A percentile compares a stretch with the other conserved stretches of the same genome.
Conservation (phyloP, 2,888 invertebrate genomes). For the Dyspetes luteomarginatus region DNA sequence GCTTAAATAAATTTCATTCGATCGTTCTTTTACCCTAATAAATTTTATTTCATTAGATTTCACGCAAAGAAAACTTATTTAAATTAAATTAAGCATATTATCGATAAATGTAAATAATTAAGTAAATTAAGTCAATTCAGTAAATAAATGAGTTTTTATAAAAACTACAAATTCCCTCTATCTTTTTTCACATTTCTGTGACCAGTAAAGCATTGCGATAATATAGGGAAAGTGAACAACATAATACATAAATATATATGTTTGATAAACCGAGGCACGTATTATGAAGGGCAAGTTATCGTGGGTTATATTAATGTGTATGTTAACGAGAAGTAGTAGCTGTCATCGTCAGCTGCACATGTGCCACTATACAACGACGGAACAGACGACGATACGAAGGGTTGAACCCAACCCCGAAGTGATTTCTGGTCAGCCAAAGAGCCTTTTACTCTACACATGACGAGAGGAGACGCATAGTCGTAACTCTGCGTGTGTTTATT, state of each 20-base stretch:
- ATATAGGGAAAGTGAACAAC: no score
- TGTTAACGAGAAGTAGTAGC: neutral
- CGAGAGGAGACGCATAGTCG: slow-evolving; percentile 12
- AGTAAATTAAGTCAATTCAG: no score
- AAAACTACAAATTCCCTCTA: no score
- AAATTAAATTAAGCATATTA: no score
- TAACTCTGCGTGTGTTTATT: slow-evolving; percentile 5
- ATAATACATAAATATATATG: no score
- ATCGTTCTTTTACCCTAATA: neutral
- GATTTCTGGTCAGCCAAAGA: slow-evolving; percentile 22
- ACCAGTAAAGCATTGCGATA: no score
- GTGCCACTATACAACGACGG: no score
- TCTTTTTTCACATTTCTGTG: no score
- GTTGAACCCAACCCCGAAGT: slow-evolving; percentile 35
- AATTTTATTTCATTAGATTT: neutral
- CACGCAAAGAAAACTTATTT: no score
- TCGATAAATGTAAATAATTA: no score
- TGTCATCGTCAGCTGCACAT: slow-evolving; percentile 20
- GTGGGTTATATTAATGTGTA: neutral
- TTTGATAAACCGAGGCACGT: no score
- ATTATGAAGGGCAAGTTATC: neutral
- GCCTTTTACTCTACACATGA: slow-evolving; percentile 26
- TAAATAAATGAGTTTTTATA: no score
- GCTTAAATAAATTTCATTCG: neutral
- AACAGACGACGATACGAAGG: slow-evolving; percentile 9